Base-by-base conservation (phyloP, 2,888 invertebrate species). In the Ethmia dodecea region DNA sequence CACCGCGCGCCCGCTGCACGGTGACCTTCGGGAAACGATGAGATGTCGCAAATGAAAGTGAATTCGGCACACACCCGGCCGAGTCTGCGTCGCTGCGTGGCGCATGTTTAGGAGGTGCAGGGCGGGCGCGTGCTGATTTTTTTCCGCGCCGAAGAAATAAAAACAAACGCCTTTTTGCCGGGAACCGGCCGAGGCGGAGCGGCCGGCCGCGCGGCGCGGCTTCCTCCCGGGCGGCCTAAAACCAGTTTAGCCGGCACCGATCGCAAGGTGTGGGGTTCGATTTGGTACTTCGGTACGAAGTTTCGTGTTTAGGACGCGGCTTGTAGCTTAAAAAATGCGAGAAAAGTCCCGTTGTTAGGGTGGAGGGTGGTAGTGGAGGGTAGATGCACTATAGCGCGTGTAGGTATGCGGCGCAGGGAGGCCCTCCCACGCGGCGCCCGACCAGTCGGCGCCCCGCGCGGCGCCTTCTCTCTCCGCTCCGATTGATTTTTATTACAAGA, bases 401-500 rank as follows among this genome's bases (percentile, higher is more conserved):
- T 73, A 72, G 69, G 44, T 72, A 68, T 71, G 64, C 64, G 60
- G 62, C 46, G 53, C 54, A 60, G 60, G 57, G 50, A 49, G 52
- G 52, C 54, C 54, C 55, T 49, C 47, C 56, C 47, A 48, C 56
- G 51, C 49, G 60, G 55, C 69, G 57, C 72, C 72, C 84, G 76
- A 62, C 77, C 75, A 65, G 77, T 67, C 78, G 77, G 77, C 11
- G 75, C 80, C 78, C 75, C 76, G 66, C 76, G 55, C 75, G 80
- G 74, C 74, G 80, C 80, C 79, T 77, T 76, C 79, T 77, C 76
- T 75, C 83, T 80, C 76, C 76, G 77, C 84, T 80, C 78, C 88
- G 86, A 87, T 86, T 86, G 86, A 86, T 86, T 87, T 86, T 86
- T 86, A 86, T 86, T 87, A 86, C 84, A 84, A 84, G 86, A 83